Evolutionary conservation across 2,113 vertebrate genomes (phyloP).

Genomic region (Zosterops borbonicus): DNA sequence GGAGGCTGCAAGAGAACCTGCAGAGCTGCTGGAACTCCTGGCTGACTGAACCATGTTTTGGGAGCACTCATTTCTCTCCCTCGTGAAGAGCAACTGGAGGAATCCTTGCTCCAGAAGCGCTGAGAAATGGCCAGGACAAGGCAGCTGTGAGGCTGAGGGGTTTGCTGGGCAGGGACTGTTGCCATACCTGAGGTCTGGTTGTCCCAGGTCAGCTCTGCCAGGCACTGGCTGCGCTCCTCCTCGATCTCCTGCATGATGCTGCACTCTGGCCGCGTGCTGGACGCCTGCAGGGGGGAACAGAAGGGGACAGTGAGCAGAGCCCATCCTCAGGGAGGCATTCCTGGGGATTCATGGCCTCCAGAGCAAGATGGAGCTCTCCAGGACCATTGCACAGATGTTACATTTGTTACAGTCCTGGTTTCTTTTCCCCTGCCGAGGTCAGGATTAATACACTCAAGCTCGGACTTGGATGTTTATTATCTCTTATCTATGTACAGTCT

Average conservation of each 20-base stretch:
- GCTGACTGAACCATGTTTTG: not conserved
- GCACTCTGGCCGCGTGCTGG: not conserved
- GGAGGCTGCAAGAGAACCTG: not conserved
- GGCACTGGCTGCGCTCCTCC: constrained; percentile 46
- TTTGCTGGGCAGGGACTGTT: accelerated
- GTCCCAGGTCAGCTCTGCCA: not conserved
- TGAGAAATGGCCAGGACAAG: not conserved
- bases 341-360: not conserved
- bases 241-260: constrained; percentile 54
- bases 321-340: not conserved
- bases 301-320: not conserved
- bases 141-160: not conserved
- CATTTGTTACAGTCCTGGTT: too few relatives aligned
- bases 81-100: not conserved
- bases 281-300: constrained; percentile 29
- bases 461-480: too few relatives aligned
- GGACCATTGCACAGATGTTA: not conserved
- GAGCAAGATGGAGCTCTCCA: not conserved
- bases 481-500: too few relatives aligned
- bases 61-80: not conserved
- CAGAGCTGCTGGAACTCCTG: not conserved
- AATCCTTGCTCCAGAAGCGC: not conserved
- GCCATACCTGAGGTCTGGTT: constrained; percentile 63
- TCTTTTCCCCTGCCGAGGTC: too few relatives aligned
- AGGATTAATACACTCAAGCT: too few relatives aligned